Base-by-base conservation (phyloP, 2,797 vertebrate genomes). In the Alouatta caraya region DNA sequence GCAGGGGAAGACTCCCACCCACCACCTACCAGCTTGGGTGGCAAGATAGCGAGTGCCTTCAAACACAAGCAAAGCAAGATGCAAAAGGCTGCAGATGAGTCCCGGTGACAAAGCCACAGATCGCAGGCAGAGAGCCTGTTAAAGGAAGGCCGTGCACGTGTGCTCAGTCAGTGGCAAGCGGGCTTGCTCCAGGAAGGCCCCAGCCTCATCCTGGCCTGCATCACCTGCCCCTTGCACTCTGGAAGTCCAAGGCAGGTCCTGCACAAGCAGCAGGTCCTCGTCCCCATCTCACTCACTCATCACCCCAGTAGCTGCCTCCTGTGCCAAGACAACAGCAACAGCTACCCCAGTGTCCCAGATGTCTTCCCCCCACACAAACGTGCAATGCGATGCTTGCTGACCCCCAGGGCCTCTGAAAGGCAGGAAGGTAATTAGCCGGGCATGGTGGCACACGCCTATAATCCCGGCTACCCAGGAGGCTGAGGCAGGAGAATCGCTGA, bases 381-480 rank as follows among this genome's bases (percentile, higher is more conserved):
- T 67, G 94, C 97, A 80, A 94, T 46, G 24, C 73, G 28, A 82
- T 70, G 37, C 91, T 94, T 94, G 91, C 96, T 96, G 81, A 95
- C 64, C 79, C 48, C 59, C 81, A 30, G 80, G 61, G 61, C 14
- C 30, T n/a, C 61, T 67, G 15, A 67, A 67, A 67, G 15, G 61
- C 15, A 2, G 15, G 15, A 19, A 67, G 14, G 61, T n/a, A n/a
- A 67, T n/a, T 67, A n/a, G 61, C 33, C 0, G 33, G 61, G 61
- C 15, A 4, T 67, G 61, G 61, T 19, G 61, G 61, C 61, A 19
- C 0, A 3, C 0, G 30, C 61, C 30, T 64, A n/a, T 67, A n/a
- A 67, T n/a, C 61, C 33, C 33, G 19, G 61, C 33, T 67, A 19
- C 61, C 61, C 61, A 67, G 61, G 61, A 19, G 61, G 61, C 61